phyloP scores from a whole-genome alignment of 2,113 vertebrate genomes.

The Tursiops truncatus region DNA sequence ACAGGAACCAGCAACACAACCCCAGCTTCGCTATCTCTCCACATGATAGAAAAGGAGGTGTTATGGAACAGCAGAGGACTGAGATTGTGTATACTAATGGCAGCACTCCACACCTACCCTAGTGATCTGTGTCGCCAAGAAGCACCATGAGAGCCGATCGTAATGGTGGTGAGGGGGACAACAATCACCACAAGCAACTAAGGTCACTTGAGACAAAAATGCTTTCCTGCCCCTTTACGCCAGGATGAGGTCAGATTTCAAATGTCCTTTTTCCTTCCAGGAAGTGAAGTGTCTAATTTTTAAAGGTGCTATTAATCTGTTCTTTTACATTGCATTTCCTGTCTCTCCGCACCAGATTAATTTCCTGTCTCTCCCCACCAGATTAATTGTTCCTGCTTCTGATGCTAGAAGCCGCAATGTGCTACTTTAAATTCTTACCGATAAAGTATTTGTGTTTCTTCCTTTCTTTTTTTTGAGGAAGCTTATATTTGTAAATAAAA shows the following conservation, averaged over 20 bases:
- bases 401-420: not conserved
- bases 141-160: not conserved
- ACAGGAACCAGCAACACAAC: slow-evolving; percentile 65
- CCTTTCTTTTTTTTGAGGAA: not conserved
- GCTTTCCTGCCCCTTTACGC: not conserved
- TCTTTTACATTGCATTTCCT: not conserved
- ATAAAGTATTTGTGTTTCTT: not conserved
- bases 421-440: not conserved
- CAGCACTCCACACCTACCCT: not conserved
- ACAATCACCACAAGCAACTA: not conserved
- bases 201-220: not conserved
- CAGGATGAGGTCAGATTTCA: not conserved
- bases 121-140: not conserved
- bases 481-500: not conserved
- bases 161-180: not conserved
- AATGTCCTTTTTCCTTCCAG: not conserved
- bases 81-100: not conserved
- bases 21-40: slow-evolving; percentile 48
- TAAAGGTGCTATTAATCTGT: not conserved
- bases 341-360: not conserved
- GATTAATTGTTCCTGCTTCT: not conserved
- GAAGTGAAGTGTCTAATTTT: not conserved
- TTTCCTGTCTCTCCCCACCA: not conserved
- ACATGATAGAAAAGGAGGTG: slow-evolving; percentile 60
- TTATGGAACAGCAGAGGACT: not conserved